These are phyloP conservation scores for Dendrolimus houi DNA, from an alignment of 2,888 invertebrate genomes.

Conservation along the genomic window DNA sequence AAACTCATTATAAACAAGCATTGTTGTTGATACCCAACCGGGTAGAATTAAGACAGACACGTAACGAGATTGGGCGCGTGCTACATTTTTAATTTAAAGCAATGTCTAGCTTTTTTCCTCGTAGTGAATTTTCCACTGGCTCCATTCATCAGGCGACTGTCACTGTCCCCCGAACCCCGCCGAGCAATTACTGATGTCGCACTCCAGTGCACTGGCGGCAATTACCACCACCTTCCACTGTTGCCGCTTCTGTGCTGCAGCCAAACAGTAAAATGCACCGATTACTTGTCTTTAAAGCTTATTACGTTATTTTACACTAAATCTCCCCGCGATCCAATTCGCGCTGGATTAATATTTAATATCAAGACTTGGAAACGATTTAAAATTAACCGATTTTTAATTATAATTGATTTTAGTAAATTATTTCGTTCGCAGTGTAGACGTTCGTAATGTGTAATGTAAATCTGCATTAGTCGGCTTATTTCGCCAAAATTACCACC, in stretches of 20 bases:
- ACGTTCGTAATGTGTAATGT: no score
- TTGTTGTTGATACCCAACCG: no score
- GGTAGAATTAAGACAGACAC: neutral
- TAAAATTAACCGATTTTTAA: no score
- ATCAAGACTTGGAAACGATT: no score
- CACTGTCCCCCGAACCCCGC: conserved; percentile 38
- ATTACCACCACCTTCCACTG: conserved; percentile 38
- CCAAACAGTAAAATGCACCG: neutral
- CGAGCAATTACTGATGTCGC: conserved; percentile 68
- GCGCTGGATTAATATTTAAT: no score
- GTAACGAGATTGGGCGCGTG: conserved; percentile 18
- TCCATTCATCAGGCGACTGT: conserved; percentile 65
- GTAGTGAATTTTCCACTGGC: conserved; percentile 45
- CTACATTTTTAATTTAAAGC: conserved; percentile 57
- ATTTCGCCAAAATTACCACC: no score
- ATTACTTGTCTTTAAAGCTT: neutral
- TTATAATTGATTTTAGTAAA: no score
- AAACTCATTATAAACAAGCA: no score
- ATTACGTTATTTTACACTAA: no score
- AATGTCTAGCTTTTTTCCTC: conserved; percentile 51
- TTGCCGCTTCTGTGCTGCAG: neutral
- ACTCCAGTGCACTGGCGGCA: conserved; percentile 49
- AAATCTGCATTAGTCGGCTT: no score
- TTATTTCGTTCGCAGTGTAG: no score
- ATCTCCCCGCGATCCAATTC: no score